These are phyloP conservation scores for Ceratotherium simum DNA, from an alignment of 2,113 vertebrate species.

Conservation along the genomic window DNA sequence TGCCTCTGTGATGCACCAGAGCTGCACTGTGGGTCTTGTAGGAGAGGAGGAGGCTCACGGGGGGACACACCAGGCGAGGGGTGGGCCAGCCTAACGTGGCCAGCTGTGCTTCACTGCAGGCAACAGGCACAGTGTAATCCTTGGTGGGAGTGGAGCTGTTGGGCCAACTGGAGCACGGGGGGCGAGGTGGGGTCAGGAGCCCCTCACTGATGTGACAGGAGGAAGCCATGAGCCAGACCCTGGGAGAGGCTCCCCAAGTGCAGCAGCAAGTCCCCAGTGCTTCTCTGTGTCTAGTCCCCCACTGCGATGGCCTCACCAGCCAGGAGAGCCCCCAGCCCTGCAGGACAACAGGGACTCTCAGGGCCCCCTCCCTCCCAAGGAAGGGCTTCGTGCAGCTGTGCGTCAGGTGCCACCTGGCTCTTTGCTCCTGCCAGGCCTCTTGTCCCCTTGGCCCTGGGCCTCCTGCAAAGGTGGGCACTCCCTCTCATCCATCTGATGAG, in stretches of 20 bases:
- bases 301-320: neutral
- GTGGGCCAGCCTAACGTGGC: neutral
- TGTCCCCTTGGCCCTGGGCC: neutral
- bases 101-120: neutral
- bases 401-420: neutral
- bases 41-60: neutral
- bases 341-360: too few relatives aligned
- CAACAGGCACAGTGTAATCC: neutral
- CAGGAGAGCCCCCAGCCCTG: neutral
- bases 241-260: too few relatives aligned
- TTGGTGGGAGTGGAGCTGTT: accelerated
- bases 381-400: neutral
- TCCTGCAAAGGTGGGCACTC: neutral
- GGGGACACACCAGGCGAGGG: accelerated
- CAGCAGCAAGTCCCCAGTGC: neutral
- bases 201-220: neutral
- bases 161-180: too few relatives aligned
- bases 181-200: neutral
- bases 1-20: neutral
- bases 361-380: neutral
- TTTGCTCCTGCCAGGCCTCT: neutral
- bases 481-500: neutral
- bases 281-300: neutral
- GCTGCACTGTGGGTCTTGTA: neutral
- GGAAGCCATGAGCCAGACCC: neutral